A percentile compares a stretch with the other conserved stretches of the same genome.
phyloP scores from a whole-genome alignment of 1,140 invertebrate genomes.

The Drosophila parvula region DNA sequence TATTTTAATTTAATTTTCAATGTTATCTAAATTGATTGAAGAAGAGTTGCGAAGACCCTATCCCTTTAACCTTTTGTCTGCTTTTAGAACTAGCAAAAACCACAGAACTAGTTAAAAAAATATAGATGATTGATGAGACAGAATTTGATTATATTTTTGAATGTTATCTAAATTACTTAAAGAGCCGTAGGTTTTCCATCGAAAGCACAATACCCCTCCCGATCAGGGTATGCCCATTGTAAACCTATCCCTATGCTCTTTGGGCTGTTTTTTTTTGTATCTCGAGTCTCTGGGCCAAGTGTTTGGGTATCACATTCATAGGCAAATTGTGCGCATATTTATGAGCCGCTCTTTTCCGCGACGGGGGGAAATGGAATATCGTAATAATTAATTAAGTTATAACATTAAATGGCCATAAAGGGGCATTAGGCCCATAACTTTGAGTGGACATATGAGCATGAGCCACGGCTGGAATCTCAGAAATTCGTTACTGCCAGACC shows the following conservation, averaged over 20 bases:
- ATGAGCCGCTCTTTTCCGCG: constrained; percentile 37
- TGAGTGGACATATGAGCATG: constrained; percentile 63
- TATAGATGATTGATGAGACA: constrained; percentile 24
- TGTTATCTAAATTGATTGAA: constrained; percentile 3
- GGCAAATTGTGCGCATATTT: constrained; percentile 69
- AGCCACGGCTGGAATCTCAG: constrained; percentile 51
- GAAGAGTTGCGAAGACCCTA: not conserved
- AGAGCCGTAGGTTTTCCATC: not conserved
- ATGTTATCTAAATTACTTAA: constrained; percentile 8
- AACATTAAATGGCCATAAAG: constrained; percentile 80
- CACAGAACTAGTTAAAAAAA: not conserved
- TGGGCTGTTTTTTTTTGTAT: constrained; percentile 9
- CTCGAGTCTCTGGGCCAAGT: constrained; percentile 37
- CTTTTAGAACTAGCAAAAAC: not conserved
- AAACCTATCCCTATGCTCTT: constrained; percentile 16
- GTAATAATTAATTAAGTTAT: constrained; percentile 82
- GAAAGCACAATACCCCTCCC: constrained; percentile 1
- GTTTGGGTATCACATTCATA: constrained; percentile 60
- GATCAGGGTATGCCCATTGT: constrained; percentile 24
- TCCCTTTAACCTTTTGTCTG: too few species aligned
- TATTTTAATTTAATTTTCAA: constrained; percentile 16
- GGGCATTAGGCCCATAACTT: constrained; percentile 79
- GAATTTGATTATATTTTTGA: constrained; percentile 11
- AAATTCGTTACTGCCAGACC: constrained; percentile 49
- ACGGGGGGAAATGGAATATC: constrained; percentile 53